phyloP scores from a whole-genome alignment of 2,797 vertebrate genomes.

The Salmo trutta region DNA sequence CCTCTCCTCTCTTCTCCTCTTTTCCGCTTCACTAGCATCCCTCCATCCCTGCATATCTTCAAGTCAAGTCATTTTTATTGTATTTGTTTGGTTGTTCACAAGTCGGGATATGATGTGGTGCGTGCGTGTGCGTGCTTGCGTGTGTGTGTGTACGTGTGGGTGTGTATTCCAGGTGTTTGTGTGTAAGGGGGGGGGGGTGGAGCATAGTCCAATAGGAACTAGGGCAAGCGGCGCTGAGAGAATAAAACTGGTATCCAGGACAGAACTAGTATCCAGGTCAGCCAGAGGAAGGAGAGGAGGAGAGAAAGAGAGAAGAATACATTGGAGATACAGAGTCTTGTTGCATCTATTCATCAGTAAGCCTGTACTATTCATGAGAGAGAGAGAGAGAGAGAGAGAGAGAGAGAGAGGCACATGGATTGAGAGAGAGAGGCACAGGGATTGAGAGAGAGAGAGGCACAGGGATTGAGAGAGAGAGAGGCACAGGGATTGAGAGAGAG shows the following conservation, averaged over 20 bases:
- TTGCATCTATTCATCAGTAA: not conserved
- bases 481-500: too few relatives aligned
- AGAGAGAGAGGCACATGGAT: too few relatives aligned
- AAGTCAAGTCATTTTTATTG: constrained; percentile 4
- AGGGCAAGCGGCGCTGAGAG: constrained; percentile 47
- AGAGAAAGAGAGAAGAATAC: not conserved
- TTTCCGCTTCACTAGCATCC: not conserved
- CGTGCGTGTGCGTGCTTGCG: not conserved
- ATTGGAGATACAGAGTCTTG: not conserved
- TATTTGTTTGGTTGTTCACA: constrained; percentile 21
- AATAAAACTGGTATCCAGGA: constrained; percentile 37
- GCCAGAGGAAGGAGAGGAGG: not conserved
- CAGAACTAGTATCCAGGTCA: constrained; percentile 54
- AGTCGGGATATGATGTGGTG: constrained; percentile 17
- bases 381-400: too few relatives aligned
- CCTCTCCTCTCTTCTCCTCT: constrained; percentile 20
- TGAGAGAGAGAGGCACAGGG: too few relatives aligned
- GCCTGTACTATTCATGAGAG: not conserved
- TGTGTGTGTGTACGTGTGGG: not conserved
- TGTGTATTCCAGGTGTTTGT: not conserved
- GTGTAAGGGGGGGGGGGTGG: constrained; percentile 30
- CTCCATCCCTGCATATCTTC: constrained; percentile 13
- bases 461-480: too few relatives aligned
- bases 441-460: too few relatives aligned
- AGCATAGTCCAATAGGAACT: constrained; percentile 55